These are phyloP conservation scores for Synanthedon myopaeformis DNA, from an alignment of 2,888 invertebrate species.

Conservation along the genomic window DNA sequence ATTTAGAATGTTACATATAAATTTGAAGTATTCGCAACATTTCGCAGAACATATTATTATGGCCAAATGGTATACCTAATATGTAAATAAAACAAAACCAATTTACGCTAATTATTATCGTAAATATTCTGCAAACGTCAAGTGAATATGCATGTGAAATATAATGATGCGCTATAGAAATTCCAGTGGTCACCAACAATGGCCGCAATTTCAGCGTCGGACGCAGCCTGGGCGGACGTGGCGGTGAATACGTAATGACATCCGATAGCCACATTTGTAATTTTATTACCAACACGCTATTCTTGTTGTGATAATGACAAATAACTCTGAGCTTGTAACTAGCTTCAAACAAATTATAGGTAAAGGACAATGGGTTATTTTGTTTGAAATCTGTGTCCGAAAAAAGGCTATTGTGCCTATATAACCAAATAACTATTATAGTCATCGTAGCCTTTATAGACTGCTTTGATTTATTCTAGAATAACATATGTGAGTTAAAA, in stretches of 20 bases:
- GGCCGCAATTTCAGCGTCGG: slow-evolving; percentile 27
- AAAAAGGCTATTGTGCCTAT: no score
- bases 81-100: neutral
- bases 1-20: no score
- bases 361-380: no score
- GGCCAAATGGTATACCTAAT: neutral
- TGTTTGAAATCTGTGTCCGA: no score
- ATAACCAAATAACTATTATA: no score
- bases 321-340: slow-evolving; percentile 25
- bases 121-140: neutral
- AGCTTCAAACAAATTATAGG: neutral
- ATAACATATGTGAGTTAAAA: no score
- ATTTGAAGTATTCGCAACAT: no score
- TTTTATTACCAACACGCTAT: slow-evolving; percentile 42
- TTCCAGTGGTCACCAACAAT: slow-evolving; percentile 13
- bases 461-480: no score
- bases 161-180: slow-evolving; percentile 4
- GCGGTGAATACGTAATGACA: slow-evolving; percentile 46
- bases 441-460: no score
- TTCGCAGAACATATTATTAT: no score
- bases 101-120: neutral
- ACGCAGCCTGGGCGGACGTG: slow-evolving; percentile 32
- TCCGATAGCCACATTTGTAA: slow-evolving; percentile 48
- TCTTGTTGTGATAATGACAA: slow-evolving; percentile 42
- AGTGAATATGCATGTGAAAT: slow-evolving; percentile 4